Evolutionary conservation across 2,797 vertebrate species (phyloP).

Genomic region (Halcyon leucocephala): DNA sequence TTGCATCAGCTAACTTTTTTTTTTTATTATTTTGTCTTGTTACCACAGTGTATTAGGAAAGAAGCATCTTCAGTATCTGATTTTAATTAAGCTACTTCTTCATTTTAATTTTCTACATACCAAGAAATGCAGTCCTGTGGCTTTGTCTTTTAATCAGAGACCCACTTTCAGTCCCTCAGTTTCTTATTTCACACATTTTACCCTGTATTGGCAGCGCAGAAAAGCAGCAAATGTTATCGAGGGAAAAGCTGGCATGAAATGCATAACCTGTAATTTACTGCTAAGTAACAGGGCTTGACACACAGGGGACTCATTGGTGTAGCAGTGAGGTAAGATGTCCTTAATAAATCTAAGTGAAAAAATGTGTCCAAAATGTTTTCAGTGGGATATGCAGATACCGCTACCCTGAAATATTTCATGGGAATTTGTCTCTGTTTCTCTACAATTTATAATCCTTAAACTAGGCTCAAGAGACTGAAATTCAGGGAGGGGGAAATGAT

Average conservation of each 20-base stretch:
- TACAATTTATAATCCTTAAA: slow-evolving; percentile 31
- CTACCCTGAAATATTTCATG: slow-evolving; percentile 7
- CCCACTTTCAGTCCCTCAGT: not conserved
- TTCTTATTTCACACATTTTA: not conserved
- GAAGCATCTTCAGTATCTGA: not conserved
- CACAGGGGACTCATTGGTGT: not conserved
- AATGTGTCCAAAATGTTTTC: not conserved
- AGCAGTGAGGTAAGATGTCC: not conserved
- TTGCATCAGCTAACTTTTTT: not conserved
- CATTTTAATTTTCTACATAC: slow-evolving; percentile 4
- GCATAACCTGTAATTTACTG: slow-evolving; percentile 13
- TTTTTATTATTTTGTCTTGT: not conserved
- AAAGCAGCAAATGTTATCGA: not conserved
- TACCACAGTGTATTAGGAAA: not conserved
- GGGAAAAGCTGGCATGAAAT: not conserved
- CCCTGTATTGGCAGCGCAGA: not conserved
- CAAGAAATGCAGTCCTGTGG: not conserved
- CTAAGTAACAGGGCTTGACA: not conserved
- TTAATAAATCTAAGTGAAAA: slow-evolving; percentile 35
- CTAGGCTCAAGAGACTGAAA: slow-evolving; percentile 30
- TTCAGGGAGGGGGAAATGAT: not conserved
- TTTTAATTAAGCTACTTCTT: slow-evolving; percentile 49
- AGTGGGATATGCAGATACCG: not conserved
- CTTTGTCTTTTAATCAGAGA: slow-evolving; percentile 33
- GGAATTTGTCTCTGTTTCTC: slow-evolving; percentile 6